A percentile compares a stretch with the other conserved stretches of the same genome.
These are phyloP conservation scores for Spongia lamella DNA, from an alignment of 37 sponge, comb jelly and placozoan species.

Conservation along the genomic window DNA sequence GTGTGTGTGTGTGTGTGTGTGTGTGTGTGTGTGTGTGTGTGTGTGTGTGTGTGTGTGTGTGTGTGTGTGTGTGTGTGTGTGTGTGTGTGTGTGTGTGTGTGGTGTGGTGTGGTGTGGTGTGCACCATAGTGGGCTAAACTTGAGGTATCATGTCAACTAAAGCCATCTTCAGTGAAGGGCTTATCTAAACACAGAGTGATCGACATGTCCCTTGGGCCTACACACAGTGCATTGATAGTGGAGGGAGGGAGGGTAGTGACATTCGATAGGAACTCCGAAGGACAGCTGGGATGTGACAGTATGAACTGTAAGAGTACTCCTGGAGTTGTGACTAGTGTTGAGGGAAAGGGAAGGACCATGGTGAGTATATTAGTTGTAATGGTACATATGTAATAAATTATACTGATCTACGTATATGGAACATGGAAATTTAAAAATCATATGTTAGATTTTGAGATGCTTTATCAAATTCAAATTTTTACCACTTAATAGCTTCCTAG, in stretches of 20 bases:
- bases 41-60: neutral
- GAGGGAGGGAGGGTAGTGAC: conserved; percentile 79
- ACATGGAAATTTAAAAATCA: too few relatives aligned
- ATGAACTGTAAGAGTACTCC: conserved; percentile 22
- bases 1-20: conserved; percentile 26
- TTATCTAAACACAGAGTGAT: conserved; percentile 83
- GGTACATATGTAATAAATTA: neutral
- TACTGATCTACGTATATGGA: too few relatives aligned
- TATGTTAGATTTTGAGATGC: too few relatives aligned
- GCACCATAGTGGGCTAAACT: conserved; percentile 27
- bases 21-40: conserved; percentile 21
- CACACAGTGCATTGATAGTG: conserved; percentile 82
- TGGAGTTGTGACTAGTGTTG: conserved; percentile 16
- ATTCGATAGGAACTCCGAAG: conserved; percentile 88
- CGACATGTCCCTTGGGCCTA: conserved; percentile 85
- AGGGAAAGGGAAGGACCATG: neutral
- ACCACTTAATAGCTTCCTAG: too few relatives aligned
- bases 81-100: neutral
- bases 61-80: neutral
- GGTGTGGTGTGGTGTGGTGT: neutral
- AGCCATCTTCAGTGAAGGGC: conserved; percentile 77
- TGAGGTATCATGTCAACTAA: conserved; percentile 50
- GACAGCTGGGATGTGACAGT: conserved; percentile 86
- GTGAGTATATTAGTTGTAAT: neutral
- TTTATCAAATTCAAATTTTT: too few relatives aligned